Base-by-base conservation (phyloP, 2,113 vertebrate genomes). In the Microtus ochrogaster region DNA sequence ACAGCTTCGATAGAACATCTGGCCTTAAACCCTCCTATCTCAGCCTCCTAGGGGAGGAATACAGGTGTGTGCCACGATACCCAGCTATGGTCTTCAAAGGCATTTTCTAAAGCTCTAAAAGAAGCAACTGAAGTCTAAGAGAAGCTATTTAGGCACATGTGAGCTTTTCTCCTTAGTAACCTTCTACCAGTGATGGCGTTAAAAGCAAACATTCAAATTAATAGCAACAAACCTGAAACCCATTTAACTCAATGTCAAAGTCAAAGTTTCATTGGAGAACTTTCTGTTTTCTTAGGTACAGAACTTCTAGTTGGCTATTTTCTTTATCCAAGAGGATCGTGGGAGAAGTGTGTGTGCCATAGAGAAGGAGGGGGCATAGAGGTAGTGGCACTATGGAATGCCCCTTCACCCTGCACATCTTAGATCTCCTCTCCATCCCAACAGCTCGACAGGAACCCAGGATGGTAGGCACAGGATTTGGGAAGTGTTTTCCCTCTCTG, bases 191-290 rank as follows among this genome's bases (percentile, higher is more conserved):
- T 6, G 74, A 78, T 88, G 76, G 90, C 72, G 2, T 92, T 90
- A 70, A 88, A 94, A 94, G 55, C 66, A 79, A 83, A 79, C 30
- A 72, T 66, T 84, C 49, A 90, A 85, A 77, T 88, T 24, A 88
- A 85, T 33, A 88, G 78, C 91, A 81, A 66, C 13, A 81, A 92
- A 95, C 36, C 49, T 26, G 1, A 89, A 81, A 47, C 24, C 81
- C 58, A 33, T 55, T 16, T 6, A 41, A 70, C 84, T 92, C 81
- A 78, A 41, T 13, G 33, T 47, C 11, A 7, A 85, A 86, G 77
- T 76, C 81, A 92, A 47, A 39, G 39, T 55, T 72, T 84, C 81
- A 39, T 9, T n/a, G 5, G 22, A 77, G 89, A 3, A 24, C 17
- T 41, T 84, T 14, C 39, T 68, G 19, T 21, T 65, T 92, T 58